Evolutionary conservation across 2,888 invertebrate genomes (phyloP), one percentile per base, ranked within the genome.

Genomic region (Fragum whitleyi): DNA sequence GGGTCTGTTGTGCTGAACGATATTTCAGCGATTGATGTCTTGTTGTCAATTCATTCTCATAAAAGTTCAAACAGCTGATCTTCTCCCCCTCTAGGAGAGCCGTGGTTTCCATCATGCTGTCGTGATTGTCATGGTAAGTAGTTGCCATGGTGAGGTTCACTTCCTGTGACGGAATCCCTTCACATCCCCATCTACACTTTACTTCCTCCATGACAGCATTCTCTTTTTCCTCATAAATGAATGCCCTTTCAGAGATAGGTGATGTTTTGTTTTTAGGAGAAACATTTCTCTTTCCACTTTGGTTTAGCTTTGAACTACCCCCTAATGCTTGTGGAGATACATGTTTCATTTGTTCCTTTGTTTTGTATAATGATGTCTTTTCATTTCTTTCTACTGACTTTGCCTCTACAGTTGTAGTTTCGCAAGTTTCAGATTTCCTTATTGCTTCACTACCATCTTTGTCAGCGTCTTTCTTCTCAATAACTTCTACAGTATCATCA

Each of bases 61-160:
- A 71, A 14, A 79, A 53, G 32, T 79, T 51, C 16, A 74, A 53
- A 51, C 74, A 65, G 39, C 62, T 57, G 9, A 79, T 28, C 29
- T 42, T 57, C 5, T 75, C 79, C 5, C 75, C 72, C 51, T 79
- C 79, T 0, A 79, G 53, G 16, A 67, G 47, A 11, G 75, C 79
- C 11, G n/a, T 47, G 2, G 14, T 47, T 2, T 47, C 7, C 2
- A 9, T 3, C 5, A 2, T 47, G 19, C 3, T n/a, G 47, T 47
- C 47, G 2, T 47, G 47, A 14, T 65, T 65, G n/a, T 65, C 21
- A 23, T 65, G 65, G 26, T 42, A 65, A 16, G 75, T 75, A 23
- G 72, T 32, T 3, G 79, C 65, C 29, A 67, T 55, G n/a, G 79
- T 79, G 11, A 79, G 57, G 55, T 79, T 79, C 3, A 79, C 36